Evolutionary conservation across 1,140 invertebrate genomes (phyloP).

Genomic region (Micrasema longulum): DNA sequence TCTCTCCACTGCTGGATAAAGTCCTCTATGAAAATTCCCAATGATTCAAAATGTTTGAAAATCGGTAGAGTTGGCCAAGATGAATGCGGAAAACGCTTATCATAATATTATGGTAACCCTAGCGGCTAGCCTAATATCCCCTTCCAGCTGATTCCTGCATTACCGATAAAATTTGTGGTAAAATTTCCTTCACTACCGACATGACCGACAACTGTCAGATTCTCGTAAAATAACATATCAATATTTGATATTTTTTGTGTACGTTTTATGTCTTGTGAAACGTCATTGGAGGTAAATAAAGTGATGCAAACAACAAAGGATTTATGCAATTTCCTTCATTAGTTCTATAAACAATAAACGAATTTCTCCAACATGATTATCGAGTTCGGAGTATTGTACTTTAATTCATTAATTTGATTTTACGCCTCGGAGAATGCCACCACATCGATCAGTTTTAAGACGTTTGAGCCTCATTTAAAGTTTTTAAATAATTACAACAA

Average conservation of each 20-base stretch:
- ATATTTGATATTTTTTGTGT: conserved; percentile 4
- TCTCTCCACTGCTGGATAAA: too few species aligned
- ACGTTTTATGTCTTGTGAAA: neutral
- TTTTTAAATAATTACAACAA: neutral
- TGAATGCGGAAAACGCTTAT: too few species aligned
- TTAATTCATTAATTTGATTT: conserved; percentile 10
- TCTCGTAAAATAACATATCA: neutral
- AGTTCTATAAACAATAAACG: neutral
- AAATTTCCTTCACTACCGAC: too few species aligned
- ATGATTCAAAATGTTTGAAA: too few species aligned
- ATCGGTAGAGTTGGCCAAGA: too few species aligned
- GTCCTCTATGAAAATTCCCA: too few species aligned
- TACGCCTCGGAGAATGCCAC: neutral
- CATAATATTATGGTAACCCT: too few species aligned
- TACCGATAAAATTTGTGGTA: too few species aligned
- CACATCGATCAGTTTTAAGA: neutral
- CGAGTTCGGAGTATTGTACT: neutral
- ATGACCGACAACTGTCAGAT: too few species aligned
- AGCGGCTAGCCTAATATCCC: too few species aligned
- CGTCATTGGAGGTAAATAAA: conserved; percentile 28
- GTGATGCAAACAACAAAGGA: conserved; percentile 12
- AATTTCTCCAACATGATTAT: neutral
- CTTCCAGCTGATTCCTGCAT: too few species aligned
- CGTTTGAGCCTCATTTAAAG: neutral
- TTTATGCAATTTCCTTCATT: conserved; percentile 16